phyloP scores from a whole-genome alignment of 2,113 vertebrate genomes.

The Ramphastos sulfuratus region DNA sequence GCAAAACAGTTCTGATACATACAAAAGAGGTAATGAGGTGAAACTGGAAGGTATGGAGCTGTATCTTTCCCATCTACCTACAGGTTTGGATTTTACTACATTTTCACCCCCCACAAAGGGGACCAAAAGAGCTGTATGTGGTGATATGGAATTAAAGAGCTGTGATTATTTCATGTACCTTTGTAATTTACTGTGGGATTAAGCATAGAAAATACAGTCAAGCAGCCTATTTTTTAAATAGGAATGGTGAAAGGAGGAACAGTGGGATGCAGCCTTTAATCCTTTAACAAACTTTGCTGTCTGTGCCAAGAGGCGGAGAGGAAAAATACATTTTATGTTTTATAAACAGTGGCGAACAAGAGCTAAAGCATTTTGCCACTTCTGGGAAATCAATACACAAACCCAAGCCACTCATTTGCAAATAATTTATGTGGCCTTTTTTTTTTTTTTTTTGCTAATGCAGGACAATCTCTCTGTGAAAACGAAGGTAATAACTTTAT shows the following conservation, averaged over 20 bases:
- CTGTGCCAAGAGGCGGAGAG: conserved; percentile 36
- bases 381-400: conserved; percentile 70
- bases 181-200: conserved; percentile 7
- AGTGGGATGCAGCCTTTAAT: background rate
- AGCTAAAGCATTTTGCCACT: conserved; percentile 68
- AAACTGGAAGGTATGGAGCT: conserved; percentile 22
- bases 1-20: background rate
- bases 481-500: conserved; percentile 75
- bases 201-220: background rate
- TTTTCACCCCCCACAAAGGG: background rate
- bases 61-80: background rate
- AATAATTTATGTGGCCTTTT: conserved; percentile 58
- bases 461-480: conserved; percentile 72
- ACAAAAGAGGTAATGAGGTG: conserved; percentile 8
- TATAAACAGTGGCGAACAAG: conserved; percentile 66
- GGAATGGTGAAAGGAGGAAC: conserved; percentile 27
- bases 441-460: conserved; percentile 31
- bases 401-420: conserved; percentile 63
- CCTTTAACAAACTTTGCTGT: conserved; percentile 27
- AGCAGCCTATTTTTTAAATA: conserved; percentile 22
- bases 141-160: background rate
- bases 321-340: conserved; percentile 55
- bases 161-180: background rate
- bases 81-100: background rate
- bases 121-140: background rate